These are phyloP conservation scores for Haemorhous mexicanus DNA, from an alignment of 2,113 vertebrate genomes.

Conservation along the genomic window DNA sequence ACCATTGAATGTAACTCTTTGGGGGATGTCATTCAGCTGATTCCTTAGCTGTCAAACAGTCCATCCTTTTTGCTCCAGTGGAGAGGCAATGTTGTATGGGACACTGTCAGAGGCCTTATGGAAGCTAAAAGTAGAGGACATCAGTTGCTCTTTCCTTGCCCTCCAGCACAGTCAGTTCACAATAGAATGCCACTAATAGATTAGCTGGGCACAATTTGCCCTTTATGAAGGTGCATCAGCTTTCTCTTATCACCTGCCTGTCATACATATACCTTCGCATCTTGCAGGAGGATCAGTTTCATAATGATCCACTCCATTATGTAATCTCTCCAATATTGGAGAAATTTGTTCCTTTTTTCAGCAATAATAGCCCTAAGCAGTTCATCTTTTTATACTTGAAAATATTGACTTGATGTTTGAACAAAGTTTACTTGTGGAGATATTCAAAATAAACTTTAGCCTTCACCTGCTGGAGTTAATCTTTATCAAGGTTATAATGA, in stretches of 20 bases:
- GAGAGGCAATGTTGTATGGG: neutral
- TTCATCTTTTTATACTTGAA: neutral
- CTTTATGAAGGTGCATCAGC: neutral
- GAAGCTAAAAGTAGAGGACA: neutral
- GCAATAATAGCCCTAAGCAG: neutral
- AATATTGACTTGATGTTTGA: neutral
- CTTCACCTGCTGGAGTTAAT: neutral
- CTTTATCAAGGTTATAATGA: neutral
- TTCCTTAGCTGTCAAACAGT: neutral
- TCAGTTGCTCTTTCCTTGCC: neutral
- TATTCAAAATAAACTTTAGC: neutral
- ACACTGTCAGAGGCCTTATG: neutral
- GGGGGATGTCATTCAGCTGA: neutral
- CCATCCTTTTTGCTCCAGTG: neutral
- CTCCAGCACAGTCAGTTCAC: neutral
- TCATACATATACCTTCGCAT: neutral
- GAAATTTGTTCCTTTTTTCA: neutral
- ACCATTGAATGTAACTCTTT: neutral
- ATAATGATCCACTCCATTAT: neutral
- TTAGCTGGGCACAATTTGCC: neutral
- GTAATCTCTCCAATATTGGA: neutral
- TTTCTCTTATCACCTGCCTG: neutral
- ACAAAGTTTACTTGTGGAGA: neutral
- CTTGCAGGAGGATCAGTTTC: neutral
- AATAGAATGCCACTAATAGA: neutral